Percentiles rank a stretch among this genome's conserved stretches.
Evolutionary conservation across 2,113 vertebrate genomes (phyloP).

Genomic region (Albula glossodonta): DNA sequence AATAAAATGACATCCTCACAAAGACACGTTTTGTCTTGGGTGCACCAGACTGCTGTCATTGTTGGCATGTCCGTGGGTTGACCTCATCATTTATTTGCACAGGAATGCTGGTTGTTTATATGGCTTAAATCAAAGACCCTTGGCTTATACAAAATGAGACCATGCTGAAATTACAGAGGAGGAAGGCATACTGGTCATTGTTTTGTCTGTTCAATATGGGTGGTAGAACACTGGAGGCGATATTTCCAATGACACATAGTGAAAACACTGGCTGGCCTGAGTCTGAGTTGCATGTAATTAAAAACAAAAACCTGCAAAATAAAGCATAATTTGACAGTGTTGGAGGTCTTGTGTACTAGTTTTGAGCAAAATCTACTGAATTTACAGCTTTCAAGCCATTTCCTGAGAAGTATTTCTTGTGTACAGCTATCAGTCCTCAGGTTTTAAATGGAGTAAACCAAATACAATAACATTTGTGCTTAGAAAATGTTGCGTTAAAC

Average conservation of each 20-base stretch:
- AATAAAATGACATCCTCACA: constrained; percentile 48
- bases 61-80: not conserved
- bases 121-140: constrained; percentile 32
- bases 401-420: too few relatives aligned
- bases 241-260: not conserved
- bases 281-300: not conserved
- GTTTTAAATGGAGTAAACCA: too few relatives aligned
- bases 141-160: not conserved
- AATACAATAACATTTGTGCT: too few relatives aligned
- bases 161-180: constrained; percentile 4
- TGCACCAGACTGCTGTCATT: constrained; percentile 36
- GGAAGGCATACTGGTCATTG: constrained; percentile 32
- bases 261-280: not conserved
- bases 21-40: constrained; percentile 47
- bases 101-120: constrained; percentile 34
- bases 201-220: constrained; percentile 28
- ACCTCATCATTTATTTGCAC: constrained; percentile 14
- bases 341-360: not conserved
- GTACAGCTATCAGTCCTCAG: too few relatives aligned
- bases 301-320: not conserved
- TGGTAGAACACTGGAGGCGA: not conserved
- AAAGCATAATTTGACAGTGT: not conserved
- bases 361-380: not conserved
- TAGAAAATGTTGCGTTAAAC: too few relatives aligned
- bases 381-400: not conserved